Evolutionary conservation across 2,113 vertebrate genomes (phyloP).

Genomic region (Uria lomvia): DNA sequence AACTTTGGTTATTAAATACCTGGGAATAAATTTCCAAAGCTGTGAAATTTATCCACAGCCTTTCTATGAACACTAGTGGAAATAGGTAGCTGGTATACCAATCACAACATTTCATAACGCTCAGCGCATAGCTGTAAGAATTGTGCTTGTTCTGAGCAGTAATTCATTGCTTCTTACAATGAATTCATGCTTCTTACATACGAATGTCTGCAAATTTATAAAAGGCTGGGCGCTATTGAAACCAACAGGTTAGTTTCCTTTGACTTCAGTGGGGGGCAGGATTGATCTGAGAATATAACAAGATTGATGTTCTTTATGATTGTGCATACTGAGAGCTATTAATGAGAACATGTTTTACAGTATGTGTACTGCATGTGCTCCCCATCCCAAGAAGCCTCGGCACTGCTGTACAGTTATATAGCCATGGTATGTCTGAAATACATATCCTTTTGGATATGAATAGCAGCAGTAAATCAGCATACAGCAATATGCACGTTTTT

Average conservation of each 20-base stretch:
- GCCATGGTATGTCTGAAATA: neutral
- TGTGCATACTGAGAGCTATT: constrained; percentile 21
- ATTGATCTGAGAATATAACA: constrained; percentile 22
- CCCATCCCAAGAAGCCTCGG: neutral
- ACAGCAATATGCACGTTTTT: neutral
- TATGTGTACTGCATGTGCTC: neutral
- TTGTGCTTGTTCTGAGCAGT: neutral
- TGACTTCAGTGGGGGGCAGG: constrained; percentile 31
- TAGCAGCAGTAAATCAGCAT: constrained; percentile 11
- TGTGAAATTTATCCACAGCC: neutral
- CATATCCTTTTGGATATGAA: neutral
- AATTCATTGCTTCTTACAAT: neutral
- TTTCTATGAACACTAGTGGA: neutral
- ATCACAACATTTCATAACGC: neutral
- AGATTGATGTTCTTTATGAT: constrained; percentile 30
- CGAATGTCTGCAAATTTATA: constrained; percentile 27
- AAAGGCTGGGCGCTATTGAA: constrained; percentile 11
- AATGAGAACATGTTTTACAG: constrained; percentile 36
- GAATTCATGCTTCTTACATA: neutral
- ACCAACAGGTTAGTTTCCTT: constrained; percentile 40
- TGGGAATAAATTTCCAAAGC: neutral
- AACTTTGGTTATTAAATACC: neutral
- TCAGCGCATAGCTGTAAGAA: neutral
- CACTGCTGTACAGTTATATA: neutral
- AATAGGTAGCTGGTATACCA: neutral